Percentiles rank a stretch among this genome's conserved stretches.
Conservation (phyloP, 2,888 invertebrate genomes). For the Caenorhabditis parvicauda region DNA sequence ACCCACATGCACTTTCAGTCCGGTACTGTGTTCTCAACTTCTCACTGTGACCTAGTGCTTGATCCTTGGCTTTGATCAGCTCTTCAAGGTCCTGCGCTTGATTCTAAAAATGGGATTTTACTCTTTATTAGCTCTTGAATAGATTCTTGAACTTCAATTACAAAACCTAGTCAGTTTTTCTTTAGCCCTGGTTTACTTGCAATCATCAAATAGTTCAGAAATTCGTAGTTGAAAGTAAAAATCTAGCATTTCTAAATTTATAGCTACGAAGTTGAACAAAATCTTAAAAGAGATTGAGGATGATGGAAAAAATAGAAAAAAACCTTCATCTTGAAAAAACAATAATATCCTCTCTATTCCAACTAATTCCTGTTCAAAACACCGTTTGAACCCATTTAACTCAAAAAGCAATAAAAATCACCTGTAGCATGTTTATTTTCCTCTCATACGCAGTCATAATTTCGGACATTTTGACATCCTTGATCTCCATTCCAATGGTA, state of each 20-base stretch:
- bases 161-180: too few relatives aligned
- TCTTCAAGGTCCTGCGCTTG: conserved; percentile 63
- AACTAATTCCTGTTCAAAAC: too few relatives aligned
- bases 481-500: conserved; percentile 24
- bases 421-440: conserved; percentile 42
- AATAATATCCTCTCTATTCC: too few relatives aligned
- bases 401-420: conserved; percentile 3
- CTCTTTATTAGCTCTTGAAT: too few relatives aligned
- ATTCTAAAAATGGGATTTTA: conserved; percentile 17
- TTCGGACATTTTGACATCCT: conserved; percentile 44
- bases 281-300: neutral
- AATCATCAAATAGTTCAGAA: too few relatives aligned
- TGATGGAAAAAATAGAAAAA: too few relatives aligned
- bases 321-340: too few relatives aligned
- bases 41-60: conserved; percentile 64
- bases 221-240: neutral
- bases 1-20: conserved; percentile 1
- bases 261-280: neutral
- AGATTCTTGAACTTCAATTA: too few relatives aligned
- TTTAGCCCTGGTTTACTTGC: too few relatives aligned
- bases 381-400: too few relatives aligned
- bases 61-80: conserved; percentile 63
- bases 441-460: conserved; percentile 44
- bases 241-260: neutral
- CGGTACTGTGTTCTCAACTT: conserved; percentile 51